Conservation (phyloP, 1,140 invertebrate species). For the Metopolophium dirhodum region DNA sequence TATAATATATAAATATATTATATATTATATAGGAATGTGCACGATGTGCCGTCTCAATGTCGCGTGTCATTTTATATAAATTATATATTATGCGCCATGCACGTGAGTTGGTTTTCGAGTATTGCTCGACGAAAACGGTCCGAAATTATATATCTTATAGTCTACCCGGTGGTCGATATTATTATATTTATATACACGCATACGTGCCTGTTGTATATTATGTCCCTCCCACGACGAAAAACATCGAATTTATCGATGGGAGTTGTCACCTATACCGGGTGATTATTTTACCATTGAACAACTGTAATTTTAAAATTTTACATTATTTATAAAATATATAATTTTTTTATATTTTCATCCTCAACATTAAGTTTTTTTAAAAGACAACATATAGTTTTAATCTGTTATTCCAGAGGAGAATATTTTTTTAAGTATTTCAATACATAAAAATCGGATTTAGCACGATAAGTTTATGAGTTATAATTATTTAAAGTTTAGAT, state of each 20-base stretch:
- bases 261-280: not conserved
- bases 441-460: no score
- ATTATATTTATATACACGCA: not conserved
- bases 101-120: not conserved
- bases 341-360: no score
- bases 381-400: no score
- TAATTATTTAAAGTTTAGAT: no score
- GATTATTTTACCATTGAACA: no score
- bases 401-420: no score
- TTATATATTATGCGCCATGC: not conserved
- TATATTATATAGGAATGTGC: not conserved
- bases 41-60: not conserved
- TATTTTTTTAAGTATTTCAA: no score
- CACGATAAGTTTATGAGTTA: no score
- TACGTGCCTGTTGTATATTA: not conserved
- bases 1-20: no score
- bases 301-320: no score
- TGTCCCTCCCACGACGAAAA: slow-evolving; percentile 4
- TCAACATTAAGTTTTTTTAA: no score
- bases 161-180: not conserved
- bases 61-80: not conserved
- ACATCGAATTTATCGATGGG: not conserved
- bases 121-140: not conserved
- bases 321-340: no score
- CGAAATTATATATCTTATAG: not conserved